These are phyloP conservation scores for Lontra canadensis DNA, from an alignment of 2,113 vertebrate genomes.

Conservation along the genomic window DNA sequence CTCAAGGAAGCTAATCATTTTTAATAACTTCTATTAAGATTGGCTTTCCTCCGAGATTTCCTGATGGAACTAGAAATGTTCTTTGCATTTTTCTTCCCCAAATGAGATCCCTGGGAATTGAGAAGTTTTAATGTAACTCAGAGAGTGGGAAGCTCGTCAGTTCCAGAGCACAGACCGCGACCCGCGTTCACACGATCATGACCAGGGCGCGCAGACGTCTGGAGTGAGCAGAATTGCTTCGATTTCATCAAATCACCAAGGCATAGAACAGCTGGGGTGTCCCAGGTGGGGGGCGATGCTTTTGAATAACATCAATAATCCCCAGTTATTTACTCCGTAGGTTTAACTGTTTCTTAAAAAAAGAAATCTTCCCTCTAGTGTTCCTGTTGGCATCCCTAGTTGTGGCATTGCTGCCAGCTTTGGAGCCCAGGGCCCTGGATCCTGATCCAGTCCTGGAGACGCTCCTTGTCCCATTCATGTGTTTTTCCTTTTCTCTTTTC, in stretches of 20 bases:
- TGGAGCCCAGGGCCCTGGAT: background rate
- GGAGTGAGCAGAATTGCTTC: background rate
- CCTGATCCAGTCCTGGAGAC: background rate
- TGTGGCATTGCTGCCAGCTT: background rate
- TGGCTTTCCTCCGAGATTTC: background rate
- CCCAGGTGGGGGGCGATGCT: background rate
- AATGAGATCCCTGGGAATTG: background rate
- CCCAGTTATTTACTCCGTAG: background rate
- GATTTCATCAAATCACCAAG: background rate
- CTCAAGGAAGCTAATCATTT: background rate
- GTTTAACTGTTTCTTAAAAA: background rate
- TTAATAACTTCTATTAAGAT: background rate
- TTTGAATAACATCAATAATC: background rate
- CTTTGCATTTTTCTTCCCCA: background rate
- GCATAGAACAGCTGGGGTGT: background rate
- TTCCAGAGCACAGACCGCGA: too few relatives aligned
- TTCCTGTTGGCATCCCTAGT: background rate
- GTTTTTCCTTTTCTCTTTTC: background rate
- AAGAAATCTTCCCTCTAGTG: background rate
- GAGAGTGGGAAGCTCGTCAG: background rate
- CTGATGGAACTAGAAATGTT: too few relatives aligned
- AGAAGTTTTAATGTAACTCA: background rate
- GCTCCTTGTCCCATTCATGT: background rate
- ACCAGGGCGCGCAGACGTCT: background rate
- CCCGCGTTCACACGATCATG: too few relatives aligned